Evolutionary conservation across 2,113 vertebrate species (phyloP), one percentile per base, ranked within the genome.

Genomic region (Heterotis niloticus): DNA sequence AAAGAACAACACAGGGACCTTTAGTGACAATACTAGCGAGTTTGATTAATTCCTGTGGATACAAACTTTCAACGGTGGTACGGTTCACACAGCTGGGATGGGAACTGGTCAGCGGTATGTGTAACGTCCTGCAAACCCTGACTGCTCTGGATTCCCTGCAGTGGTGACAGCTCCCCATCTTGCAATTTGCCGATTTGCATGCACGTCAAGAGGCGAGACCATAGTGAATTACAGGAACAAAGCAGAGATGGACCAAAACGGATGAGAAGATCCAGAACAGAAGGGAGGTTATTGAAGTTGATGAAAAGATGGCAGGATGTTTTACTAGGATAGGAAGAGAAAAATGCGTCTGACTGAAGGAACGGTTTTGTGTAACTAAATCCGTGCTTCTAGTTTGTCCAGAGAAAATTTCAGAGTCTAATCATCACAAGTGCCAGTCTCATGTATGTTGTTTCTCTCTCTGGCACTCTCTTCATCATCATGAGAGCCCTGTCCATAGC

Each of bases 111-210:
- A 24, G 20, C 11, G 34, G 74, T 10, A 18, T 24, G 56, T 18
- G 18, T 64, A 23, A 52, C 29, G 62, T 76, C 20, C 75, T 44
- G 7, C 34, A 18, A 56, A 64, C 57, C 74, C 74, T 79, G 81
- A 82, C 82, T 90, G 91, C 87, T 86, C 90, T 83, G 83, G 89
- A 86, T 91, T 89, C 91, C 88, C 89, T 71, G 89, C 86, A 89
- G 84, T 84, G 82, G 79, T 87, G 87, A 88, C 89, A 82, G 81
- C 87, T 87, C 88, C 62, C 16, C 79, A 74, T 91, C 90, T 89
- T 87, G 82, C 90, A 90, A 89, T 93, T 94, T 89, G 90, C 88
- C 90, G 88, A 94, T 93, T 94, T 94, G 88, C 89, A 90, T 85
- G 94, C 89, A 86, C 92, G 92, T 92, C 82, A 85, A 85, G 86